Evolutionary conservation across 2,888 invertebrate genomes (phyloP), one percentile per base, ranked within the genome.

Genomic region (Andrena fulva): DNA sequence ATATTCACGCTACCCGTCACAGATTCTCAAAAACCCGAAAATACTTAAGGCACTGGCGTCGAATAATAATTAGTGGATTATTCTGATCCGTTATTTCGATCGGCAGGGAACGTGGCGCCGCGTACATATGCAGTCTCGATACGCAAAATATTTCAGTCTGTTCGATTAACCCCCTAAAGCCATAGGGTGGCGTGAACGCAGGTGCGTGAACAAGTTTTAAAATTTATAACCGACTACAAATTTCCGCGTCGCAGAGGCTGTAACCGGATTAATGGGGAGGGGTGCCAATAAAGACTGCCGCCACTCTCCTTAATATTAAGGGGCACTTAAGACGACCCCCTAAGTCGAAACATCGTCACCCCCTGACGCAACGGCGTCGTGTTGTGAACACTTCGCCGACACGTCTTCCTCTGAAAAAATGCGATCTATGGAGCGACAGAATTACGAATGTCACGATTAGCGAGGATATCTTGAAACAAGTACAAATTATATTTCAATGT

Each of bases 141-240:
- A 70, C 31, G 52, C 24, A 31, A 78, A 71, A 67, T 80, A 80
- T 62, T 71, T 71, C 48, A 12, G 59, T 0, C n/a, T 27, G 60
- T 54, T 54, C 83, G 79, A 85, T 87, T 83, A 83, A 87, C 71
- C 72, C 63, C 10, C 24, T 50, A 73, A 56, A 78, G 50, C 59
- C 52, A 31, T 29, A 8, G 72, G 60, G 66, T 5, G 66, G 56
- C 29, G 59, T 24, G 81, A 76, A 69, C 80, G 81, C 90, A 89
- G 89, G 82, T 87, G 89, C 85, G 85, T 83, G 78, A 62, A 52
- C 74, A 69, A 87, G 83, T 90, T 89, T 90, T 87, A 89, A 89
- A 89, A 90, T 91, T 91, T 89, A 91, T 82, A 80, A 77, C 79
- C 66, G 50, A 68, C 84, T 77, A 83, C 85, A 89, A 91, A 88